phyloP scores from a whole-genome alignment of 2,797 vertebrate species.

The Hozukius guyotensis region DNA sequence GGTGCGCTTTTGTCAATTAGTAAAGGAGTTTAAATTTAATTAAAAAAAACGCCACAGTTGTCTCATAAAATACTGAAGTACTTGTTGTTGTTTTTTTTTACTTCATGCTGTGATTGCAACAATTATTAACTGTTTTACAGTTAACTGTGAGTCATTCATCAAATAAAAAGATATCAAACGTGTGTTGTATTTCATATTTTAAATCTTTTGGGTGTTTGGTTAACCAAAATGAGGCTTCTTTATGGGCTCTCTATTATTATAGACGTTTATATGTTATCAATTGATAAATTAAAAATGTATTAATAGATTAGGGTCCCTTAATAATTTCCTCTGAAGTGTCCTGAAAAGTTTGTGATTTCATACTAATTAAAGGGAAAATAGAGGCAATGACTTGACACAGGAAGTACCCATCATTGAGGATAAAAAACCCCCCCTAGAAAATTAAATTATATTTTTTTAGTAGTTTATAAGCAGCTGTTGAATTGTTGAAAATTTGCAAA shows the following conservation, averaged over 20 bases:
- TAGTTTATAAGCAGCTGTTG: fast-evolving
- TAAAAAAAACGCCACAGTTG: too few relatives aligned
- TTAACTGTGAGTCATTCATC: too few relatives aligned
- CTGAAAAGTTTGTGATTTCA: neutral
- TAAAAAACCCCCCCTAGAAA: too few relatives aligned
- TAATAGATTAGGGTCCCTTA: neutral
- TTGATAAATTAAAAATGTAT: neutral
- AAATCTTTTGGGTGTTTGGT: neutral
- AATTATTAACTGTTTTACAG: too few relatives aligned
- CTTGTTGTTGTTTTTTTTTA: too few relatives aligned
- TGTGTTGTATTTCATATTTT: neutral
- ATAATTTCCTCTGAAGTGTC: neutral
- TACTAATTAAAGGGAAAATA: neutral
- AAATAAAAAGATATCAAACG: too few relatives aligned
- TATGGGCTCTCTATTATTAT: fast-evolving
- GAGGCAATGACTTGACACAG: fast-evolving
- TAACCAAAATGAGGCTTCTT: neutral
- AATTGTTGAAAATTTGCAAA: neutral
- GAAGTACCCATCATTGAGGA: too few relatives aligned
- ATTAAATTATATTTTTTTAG: neutral
- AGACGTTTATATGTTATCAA: neutral
- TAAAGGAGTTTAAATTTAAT: too few relatives aligned
- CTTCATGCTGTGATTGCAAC: fast-evolving
- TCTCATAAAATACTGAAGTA: too few relatives aligned
- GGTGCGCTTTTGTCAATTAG: too few relatives aligned